phyloP scores from a whole-genome alignment of 2,113 vertebrate genomes.

The Erythrocercus mccallii region DNA sequence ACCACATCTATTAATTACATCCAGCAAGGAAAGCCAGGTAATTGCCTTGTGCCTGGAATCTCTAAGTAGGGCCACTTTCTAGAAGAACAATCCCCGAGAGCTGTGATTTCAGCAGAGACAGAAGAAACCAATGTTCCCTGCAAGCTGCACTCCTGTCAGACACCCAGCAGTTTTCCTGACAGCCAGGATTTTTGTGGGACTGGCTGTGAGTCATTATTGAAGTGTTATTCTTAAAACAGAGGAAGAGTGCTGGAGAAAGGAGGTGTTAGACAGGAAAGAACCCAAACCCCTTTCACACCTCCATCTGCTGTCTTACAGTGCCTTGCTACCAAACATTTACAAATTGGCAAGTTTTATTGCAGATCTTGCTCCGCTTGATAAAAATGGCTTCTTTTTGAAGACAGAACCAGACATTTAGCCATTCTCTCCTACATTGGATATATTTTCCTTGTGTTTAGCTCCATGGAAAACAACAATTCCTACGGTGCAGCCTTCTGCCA shows the following conservation, averaged over 20 bases:
- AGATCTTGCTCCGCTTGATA: neutral
- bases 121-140: neutral
- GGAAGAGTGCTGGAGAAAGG: neutral
- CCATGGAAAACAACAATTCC: neutral
- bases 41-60: conserved; percentile 20
- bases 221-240: conserved; percentile 2
- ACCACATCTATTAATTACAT: conserved; percentile 19
- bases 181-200: neutral
- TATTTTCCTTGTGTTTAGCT: neutral
- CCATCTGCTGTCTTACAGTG: conserved; percentile 7
- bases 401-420: neutral
- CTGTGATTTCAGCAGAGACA: neutral
- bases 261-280: conserved; percentile 32
- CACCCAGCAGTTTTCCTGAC: neutral
- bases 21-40: neutral
- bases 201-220: conserved; percentile 20
- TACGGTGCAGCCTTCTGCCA: neutral
- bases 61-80: neutral
- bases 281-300: neutral
- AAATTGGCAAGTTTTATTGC: neutral
- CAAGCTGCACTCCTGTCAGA: neutral
- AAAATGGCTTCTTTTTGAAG: neutral
- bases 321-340: neutral
- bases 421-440: neutral
- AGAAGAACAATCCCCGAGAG: neutral